Evolutionary conservation across 1,140 invertebrate genomes (phyloP).

Genomic region (Homarus americanus): DNA sequence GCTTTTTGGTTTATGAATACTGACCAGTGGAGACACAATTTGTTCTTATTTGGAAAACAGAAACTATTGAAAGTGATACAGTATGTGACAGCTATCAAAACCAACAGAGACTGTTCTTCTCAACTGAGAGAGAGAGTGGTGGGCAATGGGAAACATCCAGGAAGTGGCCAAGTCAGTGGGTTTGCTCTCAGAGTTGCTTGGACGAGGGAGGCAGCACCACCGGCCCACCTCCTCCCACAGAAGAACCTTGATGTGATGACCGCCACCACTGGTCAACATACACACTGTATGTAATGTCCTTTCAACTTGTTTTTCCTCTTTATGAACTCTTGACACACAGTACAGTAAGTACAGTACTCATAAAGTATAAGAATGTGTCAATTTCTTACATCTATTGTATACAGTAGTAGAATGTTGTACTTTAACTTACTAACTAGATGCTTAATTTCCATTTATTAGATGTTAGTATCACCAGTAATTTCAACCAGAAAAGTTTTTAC

Average conservation of each 20-base stretch:
- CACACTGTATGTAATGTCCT: background rate
- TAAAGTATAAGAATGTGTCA: too few species aligned
- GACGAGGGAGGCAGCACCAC: constrained; percentile 2
- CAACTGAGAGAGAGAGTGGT: constrained; percentile 21
- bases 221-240: background rate
- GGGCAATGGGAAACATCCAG: constrained; percentile 3
- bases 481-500: too few species aligned
- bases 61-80: background rate
- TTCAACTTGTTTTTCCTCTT: too few species aligned
- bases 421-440: too few species aligned
- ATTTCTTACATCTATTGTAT: too few species aligned
- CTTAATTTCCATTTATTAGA: too few species aligned
- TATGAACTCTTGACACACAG: too few species aligned
- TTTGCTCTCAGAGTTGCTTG: constrained; percentile 20
- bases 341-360: too few species aligned
- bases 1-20: background rate
- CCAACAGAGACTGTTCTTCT: constrained; percentile 16
- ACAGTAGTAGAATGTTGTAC: too few species aligned
- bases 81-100: background rate
- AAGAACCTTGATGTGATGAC: background rate
- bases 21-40: background rate
- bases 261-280: background rate
- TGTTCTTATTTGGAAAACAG: background rate
- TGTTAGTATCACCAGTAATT: too few species aligned
- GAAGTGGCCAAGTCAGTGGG: constrained; percentile 19